Base-by-base conservation (phyloP, 2,113 vertebrate species). In the Eira barbara region DNA sequence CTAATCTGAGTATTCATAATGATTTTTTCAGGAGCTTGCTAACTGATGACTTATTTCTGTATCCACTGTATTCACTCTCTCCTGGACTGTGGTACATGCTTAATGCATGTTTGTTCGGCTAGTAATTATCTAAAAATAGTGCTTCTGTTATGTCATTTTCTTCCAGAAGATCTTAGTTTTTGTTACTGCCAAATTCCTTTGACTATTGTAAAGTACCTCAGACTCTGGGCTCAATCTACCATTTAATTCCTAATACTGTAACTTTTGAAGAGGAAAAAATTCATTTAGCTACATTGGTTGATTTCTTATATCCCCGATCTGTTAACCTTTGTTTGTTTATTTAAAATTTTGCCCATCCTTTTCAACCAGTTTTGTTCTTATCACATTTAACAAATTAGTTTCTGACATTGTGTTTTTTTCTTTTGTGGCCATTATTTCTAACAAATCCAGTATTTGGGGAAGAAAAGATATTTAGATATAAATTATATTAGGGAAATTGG, bases 401-500 rank as follows among this genome's bases (percentile, higher is more conserved):
- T 89, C 4, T 69, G n/a, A 63, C 10, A 65, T 12, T 59, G 3
- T 63, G 8, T 80, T 39, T 95, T 73, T 86, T 90, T 92, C 29
- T 55, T 93, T 88, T 47, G 15, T 83, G 73, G 31, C 17, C 42
- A 76, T 95, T 80, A 92, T 76, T 90, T 69, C 21, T 73, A 73
- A 65, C 12, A 78, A 82, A 21, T 4, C 9, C 20, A 83, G 36
- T 86, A 87, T 81, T 78, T 83, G 13, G 65, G 76, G 34, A 84
- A 69, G 3, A 93, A 71, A 79, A 89, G 79, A 39, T 52, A 7
- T 83, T 80, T 15, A 88, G 7, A 65, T 78, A 71, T 31, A 57
- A 59, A 55, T 73, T 93, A 92, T 92, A 47, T 52, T 67, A 92
- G 39, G 84, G 90, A 94, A 94, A 83, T 57, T 89, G 21, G 20